Percentiles rank a stretch among this genome's conserved stretches.
phyloP scores from a whole-genome alignment of 2,113 vertebrate species.

The Gallinago jamesoni region DNA sequence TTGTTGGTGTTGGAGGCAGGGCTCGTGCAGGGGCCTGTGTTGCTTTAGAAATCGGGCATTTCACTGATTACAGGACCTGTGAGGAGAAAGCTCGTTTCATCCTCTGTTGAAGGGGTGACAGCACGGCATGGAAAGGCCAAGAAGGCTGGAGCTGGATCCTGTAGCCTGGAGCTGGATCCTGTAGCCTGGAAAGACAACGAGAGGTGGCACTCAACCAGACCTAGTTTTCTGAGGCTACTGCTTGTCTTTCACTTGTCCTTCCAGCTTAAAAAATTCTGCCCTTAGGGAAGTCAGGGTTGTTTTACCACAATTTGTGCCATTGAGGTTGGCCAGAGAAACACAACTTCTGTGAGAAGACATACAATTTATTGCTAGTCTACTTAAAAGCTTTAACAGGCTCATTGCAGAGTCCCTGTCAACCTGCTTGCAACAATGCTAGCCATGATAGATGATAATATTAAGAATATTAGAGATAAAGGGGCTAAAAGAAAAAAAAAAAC shows the following conservation, averaged over 20 bases:
- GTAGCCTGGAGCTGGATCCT: background rate
- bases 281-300: background rate
- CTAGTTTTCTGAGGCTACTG: background rate
- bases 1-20: background rate
- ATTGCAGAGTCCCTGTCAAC: background rate
- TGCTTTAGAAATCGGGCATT: background rate
- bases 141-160: background rate
- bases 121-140: background rate
- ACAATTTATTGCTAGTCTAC: conserved; percentile 19
- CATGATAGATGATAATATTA: background rate
- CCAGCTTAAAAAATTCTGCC: background rate
- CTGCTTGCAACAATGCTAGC: background rate
- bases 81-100: background rate
- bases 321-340: background rate
- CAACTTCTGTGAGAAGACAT: background rate
- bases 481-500: background rate
- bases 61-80: background rate
- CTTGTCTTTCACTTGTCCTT: background rate
- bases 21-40: background rate
- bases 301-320: background rate
- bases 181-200: background rate
- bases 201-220: background rate
- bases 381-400: background rate
- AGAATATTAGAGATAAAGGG: background rate
- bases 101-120: background rate